Evolutionary conservation across 1,140 invertebrate genomes (phyloP).

Genomic region (Campoletis sonorensis): DNA sequence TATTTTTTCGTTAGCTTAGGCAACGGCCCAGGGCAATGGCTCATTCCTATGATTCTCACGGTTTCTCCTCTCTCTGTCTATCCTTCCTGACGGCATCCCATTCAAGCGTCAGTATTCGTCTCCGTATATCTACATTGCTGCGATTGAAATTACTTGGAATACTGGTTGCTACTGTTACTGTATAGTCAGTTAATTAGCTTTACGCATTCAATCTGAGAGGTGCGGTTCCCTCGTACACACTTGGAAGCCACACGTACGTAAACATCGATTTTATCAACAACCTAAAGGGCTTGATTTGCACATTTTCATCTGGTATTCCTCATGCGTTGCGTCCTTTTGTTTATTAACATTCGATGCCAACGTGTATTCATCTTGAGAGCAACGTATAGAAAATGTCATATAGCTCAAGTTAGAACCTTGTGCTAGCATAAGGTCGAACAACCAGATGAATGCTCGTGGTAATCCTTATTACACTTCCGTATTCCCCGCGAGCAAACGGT

Average conservation of each 20-base stretch:
- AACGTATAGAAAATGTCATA: neutral
- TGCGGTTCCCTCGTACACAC: slow-evolving; percentile 13
- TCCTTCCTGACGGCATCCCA: slow-evolving; percentile 24
- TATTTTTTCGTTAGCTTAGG: neutral
- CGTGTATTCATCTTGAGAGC: neutral
- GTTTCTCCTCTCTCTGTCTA: neutral
- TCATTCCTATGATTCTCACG: neutral
- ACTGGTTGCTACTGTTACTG: slow-evolving; percentile 54
- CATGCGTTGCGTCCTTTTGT: neutral
- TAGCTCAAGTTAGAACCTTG: neutral
- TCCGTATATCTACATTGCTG: slow-evolving; percentile 50
- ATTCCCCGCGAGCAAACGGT: too few species aligned
- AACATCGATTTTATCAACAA: slow-evolving; percentile 39
- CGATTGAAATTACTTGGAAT: slow-evolving; percentile 61
- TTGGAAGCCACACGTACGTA: slow-evolving; percentile 21
- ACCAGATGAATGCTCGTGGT: slow-evolving; percentile 38
- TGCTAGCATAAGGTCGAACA: slow-evolving; percentile 31
- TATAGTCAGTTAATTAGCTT: slow-evolving; percentile 71
- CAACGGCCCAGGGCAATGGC: too few species aligned
- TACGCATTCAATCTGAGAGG: slow-evolving; percentile 67
- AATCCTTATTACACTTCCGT: slow-evolving; percentile 29
- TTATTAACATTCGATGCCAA: neutral
- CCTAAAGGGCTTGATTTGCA: neutral
- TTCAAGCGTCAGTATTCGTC: too few species aligned
- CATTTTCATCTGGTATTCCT: neutral